Conservation (phyloP, 2,888 invertebrate species). For the Drosophila quinaria region DNA sequence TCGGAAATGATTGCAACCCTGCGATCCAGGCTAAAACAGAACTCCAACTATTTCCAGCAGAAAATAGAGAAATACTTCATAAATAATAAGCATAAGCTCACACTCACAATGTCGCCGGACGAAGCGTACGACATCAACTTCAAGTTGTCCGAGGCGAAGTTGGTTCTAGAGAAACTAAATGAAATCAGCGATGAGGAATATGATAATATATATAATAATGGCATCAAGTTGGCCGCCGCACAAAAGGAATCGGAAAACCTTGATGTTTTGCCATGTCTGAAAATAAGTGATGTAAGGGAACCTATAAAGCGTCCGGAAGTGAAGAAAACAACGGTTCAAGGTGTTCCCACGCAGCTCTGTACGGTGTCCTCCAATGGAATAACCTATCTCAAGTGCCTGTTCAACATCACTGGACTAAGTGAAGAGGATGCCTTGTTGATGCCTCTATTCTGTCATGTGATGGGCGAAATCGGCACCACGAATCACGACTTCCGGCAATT, state of each 20-base stretch:
- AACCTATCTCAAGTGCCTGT: slow-evolving; percentile 92
- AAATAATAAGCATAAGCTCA: slow-evolving; percentile 92
- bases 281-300: slow-evolving; percentile 90
- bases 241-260: slow-evolving; percentile 91
- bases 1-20: slow-evolving; percentile 90
- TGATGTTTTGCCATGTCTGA: slow-evolving; percentile 92
- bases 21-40: slow-evolving; percentile 87
- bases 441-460: slow-evolving; percentile 93
- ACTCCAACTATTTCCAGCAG: slow-evolving; percentile 90
- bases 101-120: slow-evolving; percentile 94
- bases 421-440: slow-evolving; percentile 90
- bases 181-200: slow-evolving; percentile 87
- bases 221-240: slow-evolving; percentile 89
- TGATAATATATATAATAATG: slow-evolving; percentile 89
- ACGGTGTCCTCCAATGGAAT: slow-evolving; percentile 96
- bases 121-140: slow-evolving; percentile 90
- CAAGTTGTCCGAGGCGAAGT: slow-evolving; percentile 88
- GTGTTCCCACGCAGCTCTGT: slow-evolving; percentile 91
- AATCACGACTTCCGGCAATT: slow-evolving; percentile 92
- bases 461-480: slow-evolving; percentile 94
- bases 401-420: slow-evolving; percentile 90
- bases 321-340: slow-evolving; percentile 65
- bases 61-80: slow-evolving; percentile 91
- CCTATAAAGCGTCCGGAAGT: slow-evolving; percentile 86
- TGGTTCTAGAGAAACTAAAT: slow-evolving; percentile 89